phyloP scores from a whole-genome alignment of 2,113 vertebrate species.

The Abramis brama region DNA sequence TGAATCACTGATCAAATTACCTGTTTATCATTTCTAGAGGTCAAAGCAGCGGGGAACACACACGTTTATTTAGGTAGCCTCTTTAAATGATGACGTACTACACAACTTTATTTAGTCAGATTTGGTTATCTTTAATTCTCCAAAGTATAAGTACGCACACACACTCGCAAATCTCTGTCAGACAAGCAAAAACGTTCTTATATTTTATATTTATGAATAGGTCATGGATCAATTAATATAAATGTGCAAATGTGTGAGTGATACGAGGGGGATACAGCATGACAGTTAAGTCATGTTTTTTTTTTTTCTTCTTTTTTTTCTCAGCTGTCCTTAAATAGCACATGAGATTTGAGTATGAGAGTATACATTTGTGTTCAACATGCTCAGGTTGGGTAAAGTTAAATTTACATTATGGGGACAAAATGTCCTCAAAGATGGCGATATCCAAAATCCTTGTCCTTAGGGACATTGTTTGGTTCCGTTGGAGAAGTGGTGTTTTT shows the following conservation, averaged over 20 bases:
- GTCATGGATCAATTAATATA: not conserved
- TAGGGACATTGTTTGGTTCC: too few relatives aligned
- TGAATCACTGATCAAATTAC: slow-evolving; percentile 12
- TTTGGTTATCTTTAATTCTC: not conserved
- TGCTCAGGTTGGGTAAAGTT: not conserved
- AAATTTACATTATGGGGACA: not conserved
- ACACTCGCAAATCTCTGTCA: not conserved
- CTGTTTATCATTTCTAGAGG: not conserved
- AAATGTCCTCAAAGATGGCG: too few relatives aligned
- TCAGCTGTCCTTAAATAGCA: not conserved
- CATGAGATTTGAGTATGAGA: not conserved
- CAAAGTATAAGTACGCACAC: not conserved
- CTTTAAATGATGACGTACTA: not conserved
- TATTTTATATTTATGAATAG: not conserved
- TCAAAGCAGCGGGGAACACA: not conserved
- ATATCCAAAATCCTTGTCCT: too few relatives aligned
- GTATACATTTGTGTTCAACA: not conserved
- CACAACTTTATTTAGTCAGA: not conserved
- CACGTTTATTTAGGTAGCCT: not conserved
- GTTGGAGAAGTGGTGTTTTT: too few relatives aligned
- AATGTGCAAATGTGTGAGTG: not conserved
- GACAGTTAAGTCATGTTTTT: not conserved
- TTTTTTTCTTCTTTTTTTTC: too few relatives aligned
- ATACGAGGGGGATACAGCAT: not conserved
- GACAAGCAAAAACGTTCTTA: not conserved